phyloP scores from a whole-genome alignment of 2,888 invertebrate genomes.

The Ennomos quercinarius region DNA sequence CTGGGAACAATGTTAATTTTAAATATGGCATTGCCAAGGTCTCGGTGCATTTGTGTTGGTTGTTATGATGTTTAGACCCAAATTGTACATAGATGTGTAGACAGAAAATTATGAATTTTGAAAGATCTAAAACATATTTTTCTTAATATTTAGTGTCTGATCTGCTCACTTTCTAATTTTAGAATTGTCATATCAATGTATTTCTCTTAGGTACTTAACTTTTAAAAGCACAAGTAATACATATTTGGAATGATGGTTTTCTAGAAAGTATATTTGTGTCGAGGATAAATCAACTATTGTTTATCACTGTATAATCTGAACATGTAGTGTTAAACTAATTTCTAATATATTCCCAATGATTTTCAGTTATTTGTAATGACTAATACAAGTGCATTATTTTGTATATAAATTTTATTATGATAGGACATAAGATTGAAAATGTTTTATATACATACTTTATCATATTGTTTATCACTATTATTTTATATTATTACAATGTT shows the following conservation, averaged over 20 bases:
- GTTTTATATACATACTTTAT: constrained; percentile 52
- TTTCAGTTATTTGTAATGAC: constrained; percentile 13
- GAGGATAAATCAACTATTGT: no score
- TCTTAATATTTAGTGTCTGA: no score
- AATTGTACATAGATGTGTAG: no score
- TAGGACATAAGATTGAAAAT: constrained; percentile 38
- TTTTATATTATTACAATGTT: constrained; percentile 63
- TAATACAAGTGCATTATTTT: constrained; percentile 35
- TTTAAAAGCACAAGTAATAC: no score
- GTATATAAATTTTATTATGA: constrained; percentile 32
- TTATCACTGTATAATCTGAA: no score
- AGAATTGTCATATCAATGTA: neutral
- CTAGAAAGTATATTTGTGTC: no score
- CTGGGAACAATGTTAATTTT: constrained; percentile 50
- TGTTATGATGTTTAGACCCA: constrained; percentile 8
- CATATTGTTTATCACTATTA: constrained; percentile 40
- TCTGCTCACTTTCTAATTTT: neutral
- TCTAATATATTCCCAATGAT: no score
- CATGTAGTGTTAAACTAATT: no score
- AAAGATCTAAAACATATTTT: no score
- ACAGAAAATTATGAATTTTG: no score
- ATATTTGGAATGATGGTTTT: no score
- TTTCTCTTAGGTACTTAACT: no score
- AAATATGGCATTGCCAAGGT: constrained; percentile 15
- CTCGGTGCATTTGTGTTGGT: constrained; percentile 28